Conservation (phyloP, 2,113 vertebrate genomes). For the Neodon shergylaensis region DNA sequence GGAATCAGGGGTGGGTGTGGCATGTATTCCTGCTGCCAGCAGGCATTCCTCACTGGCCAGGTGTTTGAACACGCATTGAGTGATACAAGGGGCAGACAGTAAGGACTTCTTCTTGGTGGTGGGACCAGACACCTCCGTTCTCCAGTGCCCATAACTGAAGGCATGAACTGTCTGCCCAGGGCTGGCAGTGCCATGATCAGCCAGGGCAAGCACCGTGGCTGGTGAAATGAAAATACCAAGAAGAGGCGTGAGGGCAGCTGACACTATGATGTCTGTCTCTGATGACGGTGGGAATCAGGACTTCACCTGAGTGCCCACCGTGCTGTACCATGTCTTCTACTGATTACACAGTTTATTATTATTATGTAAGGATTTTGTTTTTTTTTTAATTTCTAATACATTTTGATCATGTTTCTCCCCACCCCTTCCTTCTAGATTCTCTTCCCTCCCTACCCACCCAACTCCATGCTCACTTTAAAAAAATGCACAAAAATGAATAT, state of each 20-base stretch:
- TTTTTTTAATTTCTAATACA: neutral
- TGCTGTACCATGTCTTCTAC: neutral
- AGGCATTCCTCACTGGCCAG: neutral
- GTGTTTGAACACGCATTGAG: neutral
- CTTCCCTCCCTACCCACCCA: too few relatives aligned
- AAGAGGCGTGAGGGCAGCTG: neutral
- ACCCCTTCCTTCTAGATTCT: neutral
- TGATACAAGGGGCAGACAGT: neutral
- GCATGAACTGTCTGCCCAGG: neutral
- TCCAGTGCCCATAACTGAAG: neutral
- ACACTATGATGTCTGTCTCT: neutral
- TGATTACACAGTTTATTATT: neutral
- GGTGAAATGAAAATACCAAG: neutral
- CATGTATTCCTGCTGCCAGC: neutral
- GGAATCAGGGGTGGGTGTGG: neutral
- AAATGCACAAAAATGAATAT: neutral
- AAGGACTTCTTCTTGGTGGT: neutral
- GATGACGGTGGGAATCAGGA: neutral
- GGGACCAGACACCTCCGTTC: neutral
- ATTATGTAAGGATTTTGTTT: neutral
- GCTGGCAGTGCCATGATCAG: rapidly evolving
- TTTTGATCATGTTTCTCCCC: neutral
- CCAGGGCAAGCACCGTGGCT: neutral
- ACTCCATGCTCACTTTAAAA: neutral
- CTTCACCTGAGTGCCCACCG: neutral